Base-by-base conservation (phyloP, 1,140 invertebrate species). In the Phymastichus coffea region DNA sequence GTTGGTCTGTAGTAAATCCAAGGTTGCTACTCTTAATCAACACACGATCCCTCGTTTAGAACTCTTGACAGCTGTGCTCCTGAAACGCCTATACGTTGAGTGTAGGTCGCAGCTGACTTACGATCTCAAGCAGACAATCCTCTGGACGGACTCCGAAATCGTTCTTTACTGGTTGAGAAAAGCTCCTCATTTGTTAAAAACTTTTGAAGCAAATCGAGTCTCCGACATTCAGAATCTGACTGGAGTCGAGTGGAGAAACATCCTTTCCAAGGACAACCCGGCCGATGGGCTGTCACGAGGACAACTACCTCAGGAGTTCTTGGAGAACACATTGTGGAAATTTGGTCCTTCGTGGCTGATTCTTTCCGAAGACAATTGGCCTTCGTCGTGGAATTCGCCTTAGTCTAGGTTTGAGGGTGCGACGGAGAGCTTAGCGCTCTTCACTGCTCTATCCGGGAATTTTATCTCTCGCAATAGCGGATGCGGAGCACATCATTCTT, bases 1-100 rank as follows among this genome's bases (percentile, higher is more conserved):
- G 30, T 10, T 55, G 33, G 40, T 64, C 1, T 60, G 44, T 30
- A 33, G 55, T 0, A 66, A 61, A 28, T 54, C 61, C 2, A 25
- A 26, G 4, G 58, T 66, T 10, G 37, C 57, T 0, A 61, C 61
- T 1, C 15, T 61, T 2, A 57, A 61, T 26, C 15, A 40, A 19
- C 30, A 25, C 9, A 56, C 47, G 1, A 10, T 60, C 1, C 59
- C 58, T 0, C 41, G 37, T 8, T 35, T 62, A 20, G 58, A 63
- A 35, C 22, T 63, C 15, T 63, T 55, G 6, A 63, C 33, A 3
- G 53, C 60, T 0, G n/a, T 43, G 4, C 3, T 64, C 1, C 25
- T 63, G 0, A 40, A 41, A 2, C 26, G 60, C 25, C 38, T 63
- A 19, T 19, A 49, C 17, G 8, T 12, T 20, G 9, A 15, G 12